Evolutionary conservation across 2,888 invertebrate species (phyloP).

Genomic region (Endotricha flammealis): DNA sequence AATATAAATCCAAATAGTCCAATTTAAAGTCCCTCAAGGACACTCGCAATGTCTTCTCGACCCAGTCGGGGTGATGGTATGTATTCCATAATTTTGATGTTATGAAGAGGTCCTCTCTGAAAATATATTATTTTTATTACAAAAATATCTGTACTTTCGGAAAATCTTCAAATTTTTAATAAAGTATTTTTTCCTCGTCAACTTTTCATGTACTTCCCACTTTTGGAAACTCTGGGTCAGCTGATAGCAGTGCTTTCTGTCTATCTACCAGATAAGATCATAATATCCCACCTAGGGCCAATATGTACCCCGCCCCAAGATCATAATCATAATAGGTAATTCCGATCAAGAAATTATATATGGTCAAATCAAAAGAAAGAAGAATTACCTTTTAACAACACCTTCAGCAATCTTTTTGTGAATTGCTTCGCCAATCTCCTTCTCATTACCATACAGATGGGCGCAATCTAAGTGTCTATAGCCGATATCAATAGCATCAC

Average conservation of each 20-base stretch:
- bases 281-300: no score
- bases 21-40: constrained; percentile 84
- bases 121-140: constrained; percentile 12
- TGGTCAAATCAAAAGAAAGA: no score
- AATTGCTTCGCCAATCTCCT: constrained; percentile 82
- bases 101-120: constrained; percentile 79
- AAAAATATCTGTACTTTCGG: background rate
- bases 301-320: no score
- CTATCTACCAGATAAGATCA: no score
- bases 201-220: no score
- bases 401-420: constrained; percentile 79
- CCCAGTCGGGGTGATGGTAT: constrained; percentile 79
- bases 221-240: no score
- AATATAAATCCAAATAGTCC: constrained; percentile 88
- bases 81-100: constrained; percentile 86
- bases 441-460: constrained; percentile 82
- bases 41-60: constrained; percentile 80
- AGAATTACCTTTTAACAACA: constrained; percentile 75
- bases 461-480: constrained; percentile 86
- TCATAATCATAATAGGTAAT: no score
- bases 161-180: background rate
- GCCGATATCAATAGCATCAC: constrained; percentile 82
- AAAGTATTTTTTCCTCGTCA: background rate
- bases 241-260: no score
- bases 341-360: no score